phyloP scores from a whole-genome alignment of 23 tunicate genomes.

The Halocynthia aurantium region DNA sequence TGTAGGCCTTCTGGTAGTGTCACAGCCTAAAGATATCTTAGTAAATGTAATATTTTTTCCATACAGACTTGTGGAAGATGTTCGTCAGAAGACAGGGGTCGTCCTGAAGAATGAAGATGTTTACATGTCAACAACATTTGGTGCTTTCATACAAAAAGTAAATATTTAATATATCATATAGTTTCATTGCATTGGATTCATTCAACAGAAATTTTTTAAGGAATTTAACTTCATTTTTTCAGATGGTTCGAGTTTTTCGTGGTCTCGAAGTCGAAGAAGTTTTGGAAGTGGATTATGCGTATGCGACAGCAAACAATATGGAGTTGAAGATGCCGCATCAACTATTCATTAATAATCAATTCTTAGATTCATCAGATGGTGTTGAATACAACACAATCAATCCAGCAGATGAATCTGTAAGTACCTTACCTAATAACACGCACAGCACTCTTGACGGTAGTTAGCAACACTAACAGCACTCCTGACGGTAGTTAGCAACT shows the following conservation, averaged over 20 bases:
- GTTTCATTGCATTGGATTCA: neutral
- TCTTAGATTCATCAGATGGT: conserved; percentile 78
- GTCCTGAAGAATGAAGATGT: conserved; percentile 88
- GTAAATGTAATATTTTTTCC: neutral
- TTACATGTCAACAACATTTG: conserved; percentile 91
- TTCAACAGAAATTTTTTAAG: neutral
- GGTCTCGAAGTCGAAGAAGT: conserved; percentile 87
- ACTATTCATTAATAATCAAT: conserved; percentile 86
- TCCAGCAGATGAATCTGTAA: conserved; percentile 93
- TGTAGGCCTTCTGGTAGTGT: neutral
- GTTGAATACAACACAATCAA: conserved; percentile 84
- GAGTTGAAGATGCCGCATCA: conserved; percentile 89
- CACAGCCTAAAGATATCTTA: neutral
- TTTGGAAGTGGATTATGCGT: conserved; percentile 87
- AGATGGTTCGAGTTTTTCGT: conserved; percentile 80
- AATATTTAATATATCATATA: neutral
- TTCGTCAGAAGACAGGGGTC: conserved; percentile 65
- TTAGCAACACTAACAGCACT: too few species aligned
- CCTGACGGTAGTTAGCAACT: too few species aligned
- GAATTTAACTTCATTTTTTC: neutral
- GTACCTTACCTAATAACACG: too few species aligned
- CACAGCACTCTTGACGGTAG: too few species aligned
- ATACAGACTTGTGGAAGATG: conserved; percentile 87
- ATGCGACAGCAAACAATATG: conserved; percentile 58
- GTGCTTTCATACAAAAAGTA: conserved; percentile 70